Base-by-base conservation (phyloP, 2,113 vertebrate species). In the Trematocara variabile region DNA sequence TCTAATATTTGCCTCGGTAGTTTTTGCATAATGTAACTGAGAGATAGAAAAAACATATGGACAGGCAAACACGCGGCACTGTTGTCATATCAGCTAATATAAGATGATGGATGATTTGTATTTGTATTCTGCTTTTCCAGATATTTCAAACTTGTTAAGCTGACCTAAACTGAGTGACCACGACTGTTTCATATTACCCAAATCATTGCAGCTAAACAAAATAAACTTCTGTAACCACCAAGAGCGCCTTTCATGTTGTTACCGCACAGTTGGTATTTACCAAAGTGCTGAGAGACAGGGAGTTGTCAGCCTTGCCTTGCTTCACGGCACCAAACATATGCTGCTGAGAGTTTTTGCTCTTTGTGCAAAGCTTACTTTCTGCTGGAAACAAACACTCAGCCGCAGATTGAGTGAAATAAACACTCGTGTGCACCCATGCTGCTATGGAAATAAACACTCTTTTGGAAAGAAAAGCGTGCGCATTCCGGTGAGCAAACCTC, bases 401-500 rank as follows among this genome's bases (percentile, higher is more conserved):
- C n/a, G 20, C 75, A 80, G 34, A 77, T n/a, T 80, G 20, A 82
- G 77, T 53, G 73, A 92, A 79, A 82, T 89, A 87, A 81, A 85
- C 88, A 86, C 75, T 58, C 28, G 6, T 14, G 7, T 68, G 73
- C 2, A 1, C 55, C 81, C 60, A 58, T 58, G 18, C 6, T n/a
- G 53, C 68, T 80, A 11, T 88, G 90, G 86, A 89, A 90, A 94
- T 90, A 92, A 93, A 93, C 84, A 84, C 30, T 63, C 55, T 79
- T 84, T 30, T 53, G 79, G 84, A 84, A 81, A 90, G 58, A 88
- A 82, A 79, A 7, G 70, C 2, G 25, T 3, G 22, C 0, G 3
- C 87, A 89, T 85, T 83, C 87, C 80, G 56, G 65, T 70, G 10
- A 79, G 85, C 82, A 91, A 85, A 90, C 75, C 83, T 87, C 34